These are phyloP conservation scores for Agelastica alni DNA, from an alignment of 2,888 invertebrate genomes.

Conservation along the genomic window DNA sequence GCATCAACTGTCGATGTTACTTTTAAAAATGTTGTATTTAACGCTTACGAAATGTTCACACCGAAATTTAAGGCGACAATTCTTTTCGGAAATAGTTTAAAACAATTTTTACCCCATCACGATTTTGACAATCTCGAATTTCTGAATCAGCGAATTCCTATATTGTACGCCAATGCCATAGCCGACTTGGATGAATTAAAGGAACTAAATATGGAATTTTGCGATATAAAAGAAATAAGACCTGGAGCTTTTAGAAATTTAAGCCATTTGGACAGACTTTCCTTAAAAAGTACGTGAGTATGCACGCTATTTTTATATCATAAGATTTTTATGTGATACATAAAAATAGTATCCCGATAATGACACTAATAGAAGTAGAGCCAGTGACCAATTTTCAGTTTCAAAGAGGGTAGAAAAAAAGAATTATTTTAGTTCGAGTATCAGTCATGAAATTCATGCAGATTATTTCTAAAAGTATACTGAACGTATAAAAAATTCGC, in stretches of 20 bases:
- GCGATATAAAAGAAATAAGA: constrained; percentile 31
- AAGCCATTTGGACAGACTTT: constrained; percentile 23
- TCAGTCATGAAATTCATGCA: too few relatives aligned
- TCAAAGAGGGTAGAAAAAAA: too few relatives aligned
- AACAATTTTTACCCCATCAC: constrained; percentile 33
- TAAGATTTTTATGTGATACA: too few relatives aligned
- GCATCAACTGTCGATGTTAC: constrained; percentile 29
- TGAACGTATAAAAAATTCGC: too few relatives aligned
- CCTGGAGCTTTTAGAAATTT: constrained; percentile 37
- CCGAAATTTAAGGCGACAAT: constrained; percentile 38
- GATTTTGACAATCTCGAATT: constrained; percentile 38
- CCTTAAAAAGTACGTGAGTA: constrained; percentile 14
- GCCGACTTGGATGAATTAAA: constrained; percentile 36
- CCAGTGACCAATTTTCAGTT: too few relatives aligned
- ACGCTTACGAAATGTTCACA: constrained; percentile 34
- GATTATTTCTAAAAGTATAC: too few relatives aligned
- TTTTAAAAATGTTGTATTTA: constrained; percentile 39
- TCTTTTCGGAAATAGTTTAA: constrained; percentile 32
- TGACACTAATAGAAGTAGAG: too few relatives aligned
- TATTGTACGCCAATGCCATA: constrained; percentile 36
- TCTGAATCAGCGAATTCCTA: constrained; percentile 34
- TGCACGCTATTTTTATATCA: neutral
- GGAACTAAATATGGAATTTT: constrained; percentile 32
- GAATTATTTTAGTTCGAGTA: too few relatives aligned
- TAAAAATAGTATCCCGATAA: too few relatives aligned